These are phyloP conservation scores for Brotogeris chrysoptera DNA, from an alignment of 2,797 vertebrate genomes.

Conservation along the genomic window DNA sequence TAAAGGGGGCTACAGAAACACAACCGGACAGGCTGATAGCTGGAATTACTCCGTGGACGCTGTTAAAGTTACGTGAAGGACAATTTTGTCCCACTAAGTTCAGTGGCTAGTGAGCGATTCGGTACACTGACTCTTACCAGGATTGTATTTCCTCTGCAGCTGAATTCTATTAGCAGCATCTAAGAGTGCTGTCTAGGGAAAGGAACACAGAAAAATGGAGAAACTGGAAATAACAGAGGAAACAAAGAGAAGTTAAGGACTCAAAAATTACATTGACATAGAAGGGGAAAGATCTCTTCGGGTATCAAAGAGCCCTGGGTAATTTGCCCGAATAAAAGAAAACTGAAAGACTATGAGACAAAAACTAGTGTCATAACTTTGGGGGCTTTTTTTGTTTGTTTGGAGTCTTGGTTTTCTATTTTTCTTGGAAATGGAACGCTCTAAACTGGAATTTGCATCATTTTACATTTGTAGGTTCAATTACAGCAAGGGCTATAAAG, in stretches of 20 bases:
- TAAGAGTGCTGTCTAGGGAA: neutral
- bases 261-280: neutral
- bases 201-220: neutral
- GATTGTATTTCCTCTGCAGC: neutral
- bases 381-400: neutral
- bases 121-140: neutral
- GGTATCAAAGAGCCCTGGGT: neutral
- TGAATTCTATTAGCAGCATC: neutral
- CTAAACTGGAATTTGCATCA: neutral
- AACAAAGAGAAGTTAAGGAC: neutral
- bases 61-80: neutral
- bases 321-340: neutral
- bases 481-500: neutral
- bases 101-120: neutral
- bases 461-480: neutral
- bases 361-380: neutral
- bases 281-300: neutral
- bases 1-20: neutral
- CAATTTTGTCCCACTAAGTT: neutral
- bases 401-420: neutral
- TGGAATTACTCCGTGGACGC: neutral
- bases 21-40: neutral
- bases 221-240: neutral
- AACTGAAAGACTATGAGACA: neutral
- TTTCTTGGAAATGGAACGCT: neutral